phyloP scores from a whole-genome alignment of 2,113 vertebrate species.

The Heptranchias perlo region DNA sequence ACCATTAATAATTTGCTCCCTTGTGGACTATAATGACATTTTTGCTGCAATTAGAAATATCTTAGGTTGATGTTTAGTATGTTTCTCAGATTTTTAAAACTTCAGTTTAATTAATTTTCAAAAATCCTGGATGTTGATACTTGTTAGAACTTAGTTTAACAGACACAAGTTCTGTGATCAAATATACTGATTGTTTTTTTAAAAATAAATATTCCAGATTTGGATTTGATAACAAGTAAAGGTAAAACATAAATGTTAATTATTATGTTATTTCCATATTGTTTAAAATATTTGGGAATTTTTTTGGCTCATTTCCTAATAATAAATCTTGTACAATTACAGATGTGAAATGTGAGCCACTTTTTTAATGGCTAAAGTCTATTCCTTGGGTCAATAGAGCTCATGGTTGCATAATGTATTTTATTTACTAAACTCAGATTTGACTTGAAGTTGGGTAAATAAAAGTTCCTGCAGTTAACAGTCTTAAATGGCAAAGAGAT shows the following conservation, averaged over 20 bases:
- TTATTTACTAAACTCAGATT: not conserved
- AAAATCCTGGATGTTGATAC: not conserved
- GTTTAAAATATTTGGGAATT: not conserved
- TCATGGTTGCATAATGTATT: not conserved
- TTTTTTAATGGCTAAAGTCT: not conserved
- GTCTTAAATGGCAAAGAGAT: not conserved
- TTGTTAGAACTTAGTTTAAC: not conserved
- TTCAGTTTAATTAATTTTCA: not conserved
- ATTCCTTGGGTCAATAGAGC: not conserved
- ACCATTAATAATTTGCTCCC: not conserved
- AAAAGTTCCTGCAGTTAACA: not conserved
- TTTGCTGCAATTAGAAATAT: not conserved
- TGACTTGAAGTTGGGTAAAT: not conserved
- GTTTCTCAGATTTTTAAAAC: not conserved
- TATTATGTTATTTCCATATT: no score
- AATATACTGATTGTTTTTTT: not conserved
- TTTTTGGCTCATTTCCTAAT: not conserved
- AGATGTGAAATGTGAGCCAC: not conserved
- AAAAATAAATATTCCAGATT: not conserved
- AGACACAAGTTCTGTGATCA: not conserved
- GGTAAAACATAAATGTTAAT: not conserved
- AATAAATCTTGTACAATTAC: not conserved
- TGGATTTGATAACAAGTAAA: not conserved
- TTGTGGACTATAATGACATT: not conserved
- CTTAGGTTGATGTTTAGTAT: not conserved